Conservation (phyloP, 2,888 invertebrate genomes). For the Scaptodrosophila latifasciaeformis region DNA sequence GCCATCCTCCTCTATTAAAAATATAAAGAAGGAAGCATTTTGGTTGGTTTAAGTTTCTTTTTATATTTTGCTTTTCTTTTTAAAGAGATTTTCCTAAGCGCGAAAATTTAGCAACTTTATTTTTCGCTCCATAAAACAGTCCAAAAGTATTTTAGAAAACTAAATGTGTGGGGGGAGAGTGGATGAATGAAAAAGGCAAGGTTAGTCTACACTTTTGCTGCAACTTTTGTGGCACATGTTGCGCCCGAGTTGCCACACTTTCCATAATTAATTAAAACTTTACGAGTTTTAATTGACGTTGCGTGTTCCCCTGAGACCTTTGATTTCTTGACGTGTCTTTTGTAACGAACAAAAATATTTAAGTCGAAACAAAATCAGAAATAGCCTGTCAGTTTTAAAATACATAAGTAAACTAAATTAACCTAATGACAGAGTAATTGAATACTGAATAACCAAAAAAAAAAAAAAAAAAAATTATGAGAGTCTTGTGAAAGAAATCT, state of each 20-base stretch:
- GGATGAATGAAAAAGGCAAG: conserved; percentile 21
- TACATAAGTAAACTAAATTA: too few relatives aligned
- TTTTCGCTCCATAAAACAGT: conserved; percentile 16
- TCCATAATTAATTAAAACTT: conserved; percentile 60
- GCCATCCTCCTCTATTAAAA: too few relatives aligned
- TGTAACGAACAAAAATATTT: too few relatives aligned
- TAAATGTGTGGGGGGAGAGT: not conserved
- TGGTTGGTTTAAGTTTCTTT: not conserved
- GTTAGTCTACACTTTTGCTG: not conserved
- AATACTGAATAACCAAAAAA: too few relatives aligned
- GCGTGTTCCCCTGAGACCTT: too few relatives aligned
- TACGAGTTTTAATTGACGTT: conserved; percentile 6
- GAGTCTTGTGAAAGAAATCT: too few relatives aligned
- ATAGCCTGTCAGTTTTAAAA: too few relatives aligned
- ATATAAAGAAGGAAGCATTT: too few relatives aligned
- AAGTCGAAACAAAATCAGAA: too few relatives aligned
- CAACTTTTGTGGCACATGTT: not conserved
- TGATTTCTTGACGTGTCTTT: too few relatives aligned
- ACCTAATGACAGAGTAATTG: too few relatives aligned
- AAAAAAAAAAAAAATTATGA: too few relatives aligned
- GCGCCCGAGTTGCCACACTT: conserved; percentile 30
- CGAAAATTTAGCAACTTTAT: conserved; percentile 34
- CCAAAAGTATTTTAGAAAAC: not conserved
- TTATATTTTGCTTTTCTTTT: conserved; percentile 13
- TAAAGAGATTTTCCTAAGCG: conserved; percentile 16